Evolutionary conservation across 2,888 invertebrate species (phyloP).

Genomic region (Uloborus plumipes): DNA sequence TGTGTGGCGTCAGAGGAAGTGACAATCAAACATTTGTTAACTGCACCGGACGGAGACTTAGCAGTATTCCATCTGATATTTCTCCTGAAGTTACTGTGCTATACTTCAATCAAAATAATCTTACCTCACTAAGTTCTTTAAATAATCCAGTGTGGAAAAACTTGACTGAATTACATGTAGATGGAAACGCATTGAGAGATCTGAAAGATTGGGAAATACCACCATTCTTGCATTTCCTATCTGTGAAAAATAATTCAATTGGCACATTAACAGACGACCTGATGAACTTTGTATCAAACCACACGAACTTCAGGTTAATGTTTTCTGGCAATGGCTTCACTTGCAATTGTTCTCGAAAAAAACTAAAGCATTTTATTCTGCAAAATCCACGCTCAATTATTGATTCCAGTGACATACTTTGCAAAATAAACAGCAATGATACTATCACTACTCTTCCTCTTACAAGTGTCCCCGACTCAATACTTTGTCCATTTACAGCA

Average conservation of each 20-base stretch:
- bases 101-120: slow-evolving; percentile 38
- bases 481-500: slow-evolving; percentile 11
- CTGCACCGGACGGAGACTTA: slow-evolving; percentile 26
- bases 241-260: slow-evolving; percentile 21
- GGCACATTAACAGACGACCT: slow-evolving; percentile 10
- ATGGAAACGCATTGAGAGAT: slow-evolving; percentile 36
- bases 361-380: slow-evolving; percentile 36
- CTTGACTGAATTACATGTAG: slow-evolving; percentile 29
- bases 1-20: slow-evolving; percentile 45
- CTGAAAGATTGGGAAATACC: slow-evolving; percentile 41
- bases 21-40: slow-evolving; percentile 44
- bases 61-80: slow-evolving; percentile 1
- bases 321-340: slow-evolving; percentile 26
- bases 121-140: slow-evolving; percentile 5
- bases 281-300: slow-evolving; percentile 11
- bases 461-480: slow-evolving; percentile 14
- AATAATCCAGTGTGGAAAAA: slow-evolving; percentile 28
- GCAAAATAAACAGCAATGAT: slow-evolving; percentile 53
- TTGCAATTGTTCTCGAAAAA: slow-evolving; percentile 31
- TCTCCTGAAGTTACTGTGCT: slow-evolving; percentile 30
- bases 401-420: slow-evolving; percentile 36
- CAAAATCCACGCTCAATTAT: slow-evolving; percentile 9
- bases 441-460: slow-evolving; percentile 17
- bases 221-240: slow-evolving; percentile 20
- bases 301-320: slow-evolving; percentile 19